phyloP scores from a whole-genome alignment of 2,113 vertebrate genomes.

The Potamarius usumacintae region DNA sequence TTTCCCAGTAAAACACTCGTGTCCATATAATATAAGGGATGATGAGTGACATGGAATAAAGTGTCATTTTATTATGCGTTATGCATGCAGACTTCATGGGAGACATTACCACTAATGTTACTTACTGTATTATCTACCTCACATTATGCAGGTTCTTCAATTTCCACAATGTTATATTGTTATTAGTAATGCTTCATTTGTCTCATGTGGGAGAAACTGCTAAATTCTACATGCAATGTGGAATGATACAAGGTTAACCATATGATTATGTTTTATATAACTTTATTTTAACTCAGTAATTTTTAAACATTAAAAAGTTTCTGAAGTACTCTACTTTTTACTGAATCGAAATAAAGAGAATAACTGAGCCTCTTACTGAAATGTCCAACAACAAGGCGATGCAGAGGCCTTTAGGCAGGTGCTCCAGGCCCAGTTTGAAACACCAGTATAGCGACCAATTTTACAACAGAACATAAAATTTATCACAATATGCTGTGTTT shows the following conservation, averaged over 20 bases:
- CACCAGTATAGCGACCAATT: not conserved
- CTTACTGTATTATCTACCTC: not conserved
- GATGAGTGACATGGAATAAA: not conserved
- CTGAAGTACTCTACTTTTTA: not conserved
- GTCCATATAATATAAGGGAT: not conserved
- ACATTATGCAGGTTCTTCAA: not conserved
- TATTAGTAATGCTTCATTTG: not conserved
- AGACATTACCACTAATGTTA: too few species aligned
- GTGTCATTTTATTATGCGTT: not conserved
- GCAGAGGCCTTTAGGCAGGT: not conserved
- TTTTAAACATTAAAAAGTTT: not conserved
- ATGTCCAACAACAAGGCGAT: not conserved
- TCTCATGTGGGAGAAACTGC: not conserved
- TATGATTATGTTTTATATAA: not conserved
- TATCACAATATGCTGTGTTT: not conserved
- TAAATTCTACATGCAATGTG: not conserved
- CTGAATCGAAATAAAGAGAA: not conserved
- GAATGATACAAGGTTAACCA: not conserved
- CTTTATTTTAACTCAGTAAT: not conserved
- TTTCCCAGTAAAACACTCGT: too few species aligned
- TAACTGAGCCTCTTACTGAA: not conserved
- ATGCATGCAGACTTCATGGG: not conserved
- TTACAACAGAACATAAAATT: conserved; percentile 2
- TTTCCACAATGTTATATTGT: not conserved
- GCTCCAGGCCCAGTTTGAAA: not conserved